phyloP scores from a whole-genome alignment of 2,888 invertebrate genomes.

The Synergus laeviventris region DNA sequence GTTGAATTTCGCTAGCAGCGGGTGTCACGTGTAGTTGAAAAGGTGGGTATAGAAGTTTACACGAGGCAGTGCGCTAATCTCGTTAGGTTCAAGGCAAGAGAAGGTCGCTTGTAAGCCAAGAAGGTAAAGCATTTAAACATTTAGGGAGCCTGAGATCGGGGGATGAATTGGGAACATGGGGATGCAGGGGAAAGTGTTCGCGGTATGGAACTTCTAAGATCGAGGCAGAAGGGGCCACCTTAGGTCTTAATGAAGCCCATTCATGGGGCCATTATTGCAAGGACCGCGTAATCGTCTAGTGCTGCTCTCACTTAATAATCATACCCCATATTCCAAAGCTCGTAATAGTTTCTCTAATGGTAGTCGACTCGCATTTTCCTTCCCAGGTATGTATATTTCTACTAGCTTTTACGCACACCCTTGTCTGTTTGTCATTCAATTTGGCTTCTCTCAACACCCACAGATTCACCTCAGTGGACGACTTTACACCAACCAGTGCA shows the following conservation, averaged over 20 bases:
- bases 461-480: constrained; percentile 43
- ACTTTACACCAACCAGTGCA: too few relatives aligned
- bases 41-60: constrained; percentile 34
- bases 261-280: constrained; percentile 72
- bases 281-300: constrained; percentile 71
- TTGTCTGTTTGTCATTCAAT: constrained; percentile 60
- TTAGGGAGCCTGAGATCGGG: constrained; percentile 50
- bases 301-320: constrained; percentile 73
- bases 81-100: constrained; percentile 47
- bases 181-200: constrained; percentile 49
- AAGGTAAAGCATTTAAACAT: constrained; percentile 42
- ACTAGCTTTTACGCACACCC: constrained; percentile 50
- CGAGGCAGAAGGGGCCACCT: constrained; percentile 54
- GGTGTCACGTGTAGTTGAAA: constrained; percentile 44
- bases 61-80: constrained; percentile 47
- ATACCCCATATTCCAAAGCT: constrained; percentile 67
- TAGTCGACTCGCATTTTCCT: constrained; percentile 27
- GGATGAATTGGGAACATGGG: background rate
- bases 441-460: constrained; percentile 49
- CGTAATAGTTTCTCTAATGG: constrained; percentile 64
- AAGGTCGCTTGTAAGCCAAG: constrained; percentile 44
- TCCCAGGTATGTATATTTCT: constrained; percentile 40
- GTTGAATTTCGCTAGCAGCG: constrained; percentile 37
- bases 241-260: constrained; percentile 74
- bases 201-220: constrained; percentile 57